Evolutionary conservation across 2,113 vertebrate species (phyloP), one percentile per base, ranked within the genome.

Genomic region (Dendropsophus ebraccatus): DNA sequence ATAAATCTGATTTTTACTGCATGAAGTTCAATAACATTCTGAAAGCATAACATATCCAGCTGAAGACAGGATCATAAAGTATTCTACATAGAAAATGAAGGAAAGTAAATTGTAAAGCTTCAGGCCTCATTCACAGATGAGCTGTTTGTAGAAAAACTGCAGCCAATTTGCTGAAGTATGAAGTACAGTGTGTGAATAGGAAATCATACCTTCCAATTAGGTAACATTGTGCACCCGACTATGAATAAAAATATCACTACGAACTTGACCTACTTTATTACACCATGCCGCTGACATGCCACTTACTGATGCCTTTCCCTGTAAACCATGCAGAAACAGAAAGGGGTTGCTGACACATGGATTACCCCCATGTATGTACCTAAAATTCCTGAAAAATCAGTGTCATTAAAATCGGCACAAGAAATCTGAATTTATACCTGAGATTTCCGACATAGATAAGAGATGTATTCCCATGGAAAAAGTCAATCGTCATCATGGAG

Each of bases 1-100:
- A 56, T 60, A 74, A 45, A 84, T 83, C 50, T 83, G 47, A 72
- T 56, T 83, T 69, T 83, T 72, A 83, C 65, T 35, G 81, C 69
- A 73, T 84, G 82, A 50, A 45, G 49, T 60, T 74, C 65, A 84
- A 74, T 56, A 74, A 60, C 54, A 54, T 83, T 21, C 81, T 56
- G 81, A 25, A 83, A 83, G 65, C 67, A 72, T 52, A 83, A 65
- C 56, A 81, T 81, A 62, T 62, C 56, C 56, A 60, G 35, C 58
- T 77, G 74, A 77, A 77, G 47, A 54, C 47, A 52, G 74, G 50
- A 28, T 49, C 25, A 49, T 76, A 76, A 76, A 77, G 16, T 52
- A 77, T 54, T 50, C 50, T 32, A 21, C 28, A 77, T 52, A 70
- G 32, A 37, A 70, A 70, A 70, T 70, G 65, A 70, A 41, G 9